These are phyloP conservation scores for Andricus curvator DNA, from an alignment of 2,888 invertebrate species.

Conservation along the genomic window DNA sequence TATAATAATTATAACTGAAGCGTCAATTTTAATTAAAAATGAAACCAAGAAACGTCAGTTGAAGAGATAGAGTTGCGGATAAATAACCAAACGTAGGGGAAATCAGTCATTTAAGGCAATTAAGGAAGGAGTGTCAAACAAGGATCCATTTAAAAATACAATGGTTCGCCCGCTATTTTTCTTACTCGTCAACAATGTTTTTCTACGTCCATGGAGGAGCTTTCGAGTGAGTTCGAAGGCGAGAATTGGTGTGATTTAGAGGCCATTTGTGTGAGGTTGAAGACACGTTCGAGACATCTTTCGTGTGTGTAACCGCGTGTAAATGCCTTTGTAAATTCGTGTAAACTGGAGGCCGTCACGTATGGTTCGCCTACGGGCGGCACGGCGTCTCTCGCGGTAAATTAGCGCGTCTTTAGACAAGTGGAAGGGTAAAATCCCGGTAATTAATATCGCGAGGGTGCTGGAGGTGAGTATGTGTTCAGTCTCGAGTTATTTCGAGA, in stretches of 20 bases:
- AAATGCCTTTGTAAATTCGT: constrained; percentile 53
- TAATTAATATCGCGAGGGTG: constrained; percentile 71
- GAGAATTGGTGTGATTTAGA: constrained; percentile 52
- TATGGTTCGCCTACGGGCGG: constrained; percentile 50
- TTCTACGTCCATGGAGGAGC: constrained; percentile 39
- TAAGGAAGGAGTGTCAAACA: not conserved
- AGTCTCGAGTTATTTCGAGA: constrained; percentile 65
- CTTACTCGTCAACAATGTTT: constrained; percentile 49
- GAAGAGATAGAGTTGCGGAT: not conserved
- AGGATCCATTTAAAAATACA: constrained; percentile 20
- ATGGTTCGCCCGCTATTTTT: not conserved
- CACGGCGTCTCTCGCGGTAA: constrained; percentile 59
- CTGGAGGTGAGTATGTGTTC: constrained; percentile 48
- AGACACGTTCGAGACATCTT: constrained; percentile 33
- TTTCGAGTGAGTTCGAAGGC: constrained; percentile 28
- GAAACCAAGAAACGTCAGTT: not conserved
- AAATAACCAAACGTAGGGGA: not conserved
- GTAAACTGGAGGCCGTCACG: constrained; percentile 53
- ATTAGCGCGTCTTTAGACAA: constrained; percentile 65
- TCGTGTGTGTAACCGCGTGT: constrained; percentile 37
- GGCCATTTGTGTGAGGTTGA: constrained; percentile 44
- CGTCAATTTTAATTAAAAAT: not conserved
- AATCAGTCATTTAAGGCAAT: not conserved
- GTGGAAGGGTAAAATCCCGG: constrained; percentile 66
- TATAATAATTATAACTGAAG: not conserved